Percentiles rank a stretch among this genome's conserved stretches.
Conservation (phyloP, 2,888 invertebrate genomes). For the Ischnus inquisitorius region DNA sequence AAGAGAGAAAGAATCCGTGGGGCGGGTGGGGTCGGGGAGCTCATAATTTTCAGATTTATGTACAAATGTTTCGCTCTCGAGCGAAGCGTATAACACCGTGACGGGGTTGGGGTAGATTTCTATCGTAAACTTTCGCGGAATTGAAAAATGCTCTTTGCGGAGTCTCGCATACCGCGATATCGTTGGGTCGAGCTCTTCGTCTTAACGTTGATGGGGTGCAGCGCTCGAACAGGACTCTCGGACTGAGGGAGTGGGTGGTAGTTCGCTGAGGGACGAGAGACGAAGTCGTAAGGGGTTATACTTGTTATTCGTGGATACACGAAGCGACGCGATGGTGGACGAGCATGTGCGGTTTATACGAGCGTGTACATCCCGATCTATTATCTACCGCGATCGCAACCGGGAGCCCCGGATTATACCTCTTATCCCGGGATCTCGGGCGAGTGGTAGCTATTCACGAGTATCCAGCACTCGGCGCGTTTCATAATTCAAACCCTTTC, state of each 20-base stretch:
- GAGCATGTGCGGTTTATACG: constrained; percentile 74
- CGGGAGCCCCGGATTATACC: constrained; percentile 50
- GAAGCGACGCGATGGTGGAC: constrained; percentile 78
- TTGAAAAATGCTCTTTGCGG: constrained; percentile 83
- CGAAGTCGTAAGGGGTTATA: constrained; percentile 10
- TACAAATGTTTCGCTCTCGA: constrained; percentile 82
- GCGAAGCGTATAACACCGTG: constrained; percentile 64
- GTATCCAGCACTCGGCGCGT: constrained; percentile 69
- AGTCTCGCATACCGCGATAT: constrained; percentile 29
- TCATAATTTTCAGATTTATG: constrained; percentile 85
- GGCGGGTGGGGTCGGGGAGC: constrained; percentile 69
- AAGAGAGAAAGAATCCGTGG: constrained; percentile 17
- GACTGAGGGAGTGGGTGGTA: constrained; percentile 39
- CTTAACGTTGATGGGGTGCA: background rate
- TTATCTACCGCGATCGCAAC: constrained; percentile 67
- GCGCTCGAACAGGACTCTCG: constrained; percentile 40
- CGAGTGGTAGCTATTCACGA: constrained; percentile 41
- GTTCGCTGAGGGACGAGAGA: constrained; percentile 36
- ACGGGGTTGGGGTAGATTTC: constrained; percentile 75
- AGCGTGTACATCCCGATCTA: constrained; percentile 61
- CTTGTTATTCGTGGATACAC: constrained; percentile 46
- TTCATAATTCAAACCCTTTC: constrained; percentile 84
- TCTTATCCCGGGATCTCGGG: constrained; percentile 62
- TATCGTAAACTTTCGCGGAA: constrained; percentile 84
- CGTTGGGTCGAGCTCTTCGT: constrained; percentile 36